Evolutionary conservation across 2,113 vertebrate species (phyloP).

Genomic region (Cairina moschata): DNA sequence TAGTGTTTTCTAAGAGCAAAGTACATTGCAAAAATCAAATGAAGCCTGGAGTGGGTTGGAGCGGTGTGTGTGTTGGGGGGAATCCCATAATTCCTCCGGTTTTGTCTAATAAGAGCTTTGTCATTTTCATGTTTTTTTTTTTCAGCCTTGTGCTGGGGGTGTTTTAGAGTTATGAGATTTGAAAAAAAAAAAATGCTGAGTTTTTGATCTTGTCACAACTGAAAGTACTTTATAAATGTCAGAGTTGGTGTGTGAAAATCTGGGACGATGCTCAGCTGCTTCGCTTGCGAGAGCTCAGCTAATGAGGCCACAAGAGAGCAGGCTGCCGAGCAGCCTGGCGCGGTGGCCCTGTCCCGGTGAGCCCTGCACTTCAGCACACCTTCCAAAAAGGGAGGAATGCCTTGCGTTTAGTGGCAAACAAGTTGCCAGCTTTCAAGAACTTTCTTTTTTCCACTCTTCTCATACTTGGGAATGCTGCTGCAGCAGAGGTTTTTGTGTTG

Average conservation of each 20-base stretch:
- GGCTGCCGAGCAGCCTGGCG: background rate
- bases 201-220: constrained; percentile 77
- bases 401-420: background rate
- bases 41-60: background rate
- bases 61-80: background rate
- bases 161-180: constrained; percentile 75
- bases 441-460: background rate
- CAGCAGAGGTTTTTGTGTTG: background rate
- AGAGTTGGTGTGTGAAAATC: constrained; percentile 64
- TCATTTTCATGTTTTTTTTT: constrained; percentile 25
- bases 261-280: constrained; percentile 52
- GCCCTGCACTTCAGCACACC: background rate
- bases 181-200: constrained; percentile 61
- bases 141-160: background rate
- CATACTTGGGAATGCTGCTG: rapidly evolving
- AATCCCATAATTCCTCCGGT: constrained; percentile 38
- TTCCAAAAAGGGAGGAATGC: background rate
- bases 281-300: constrained; percentile 29
- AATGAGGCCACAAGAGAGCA: constrained; percentile 81
- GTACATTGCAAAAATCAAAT: constrained; percentile 35
- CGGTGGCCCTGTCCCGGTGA: background rate
- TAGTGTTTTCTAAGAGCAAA: constrained; percentile 43
- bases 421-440: background rate
- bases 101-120: constrained; percentile 53
- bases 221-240: constrained; percentile 75